A percentile compares a stretch with the other conserved stretches of the same genome.
These are phyloP conservation scores for Heteromormyrus szaboi DNA, from an alignment of 2,797 vertebrate genomes.

Conservation along the genomic window DNA sequence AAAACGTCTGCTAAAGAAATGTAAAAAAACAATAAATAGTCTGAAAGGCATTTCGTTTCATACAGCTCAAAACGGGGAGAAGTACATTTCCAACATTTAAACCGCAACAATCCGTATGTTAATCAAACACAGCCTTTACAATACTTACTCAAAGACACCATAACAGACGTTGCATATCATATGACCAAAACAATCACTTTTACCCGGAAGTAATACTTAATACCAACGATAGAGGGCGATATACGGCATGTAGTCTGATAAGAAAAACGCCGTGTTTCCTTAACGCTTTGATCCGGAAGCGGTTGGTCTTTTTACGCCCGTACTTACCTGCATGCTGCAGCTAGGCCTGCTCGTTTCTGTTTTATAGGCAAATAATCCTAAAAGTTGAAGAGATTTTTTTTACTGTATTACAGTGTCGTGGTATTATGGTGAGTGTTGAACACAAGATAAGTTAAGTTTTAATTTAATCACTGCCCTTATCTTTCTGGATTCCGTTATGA, in stretches of 20 bases:
- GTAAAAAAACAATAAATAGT: not conserved
- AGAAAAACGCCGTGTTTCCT: not conserved
- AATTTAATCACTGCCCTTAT: not conserved
- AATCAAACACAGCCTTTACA: not conserved
- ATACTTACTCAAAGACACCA: conserved; percentile 25
- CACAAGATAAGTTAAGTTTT: not conserved
- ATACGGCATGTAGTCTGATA: not conserved
- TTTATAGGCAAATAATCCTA: not conserved
- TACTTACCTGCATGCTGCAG: not conserved
- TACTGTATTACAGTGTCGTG: not conserved
- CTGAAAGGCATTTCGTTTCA: not conserved
- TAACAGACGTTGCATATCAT: not conserved
- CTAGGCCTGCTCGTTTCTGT: not conserved
- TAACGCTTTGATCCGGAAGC: conserved; percentile 10
- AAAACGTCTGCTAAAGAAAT: not conserved
- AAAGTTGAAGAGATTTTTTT: not conserved
- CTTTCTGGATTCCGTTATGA: not conserved
- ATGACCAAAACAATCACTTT: not conserved
- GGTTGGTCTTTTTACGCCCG: not conserved
- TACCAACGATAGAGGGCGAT: not conserved
- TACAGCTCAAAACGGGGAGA: not conserved
- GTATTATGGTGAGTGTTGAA: conserved; percentile 1
- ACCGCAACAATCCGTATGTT: not conserved
- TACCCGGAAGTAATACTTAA: not conserved
- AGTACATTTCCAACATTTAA: not conserved